A percentile compares a stretch with the other conserved stretches of the same genome.
Conservation (phyloP, 2,797 vertebrate genomes). For the Pangasius macronema region DNA sequence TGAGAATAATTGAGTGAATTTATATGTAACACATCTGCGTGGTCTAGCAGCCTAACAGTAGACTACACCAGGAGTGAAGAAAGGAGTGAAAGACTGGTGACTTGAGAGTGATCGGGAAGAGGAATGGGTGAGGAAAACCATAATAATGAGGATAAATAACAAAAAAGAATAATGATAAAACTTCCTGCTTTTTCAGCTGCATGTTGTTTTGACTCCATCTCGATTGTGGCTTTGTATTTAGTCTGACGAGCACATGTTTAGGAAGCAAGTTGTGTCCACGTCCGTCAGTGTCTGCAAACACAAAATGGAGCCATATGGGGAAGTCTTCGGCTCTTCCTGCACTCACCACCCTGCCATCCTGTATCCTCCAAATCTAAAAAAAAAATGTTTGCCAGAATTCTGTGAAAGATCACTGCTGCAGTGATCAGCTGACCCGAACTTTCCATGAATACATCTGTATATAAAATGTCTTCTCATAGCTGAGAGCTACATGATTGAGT, state of each 20-base stretch:
- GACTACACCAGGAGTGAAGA: background rate
- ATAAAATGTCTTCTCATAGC: background rate
- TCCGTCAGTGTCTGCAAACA: conserved; percentile 32
- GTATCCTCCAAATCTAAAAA: background rate
- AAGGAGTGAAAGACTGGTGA: background rate
- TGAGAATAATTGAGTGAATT: background rate
- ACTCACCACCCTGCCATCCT: conserved; percentile 7
- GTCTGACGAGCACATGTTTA: conserved; percentile 40
- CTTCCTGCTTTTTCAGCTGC: conserved; percentile 39
- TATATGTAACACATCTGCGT: background rate
- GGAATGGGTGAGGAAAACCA: background rate
- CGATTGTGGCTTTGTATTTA: conserved; percentile 38
- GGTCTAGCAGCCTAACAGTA: background rate
- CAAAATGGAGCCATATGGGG: conserved; percentile 45
- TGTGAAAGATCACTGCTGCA: background rate
- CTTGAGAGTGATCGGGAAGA: background rate
- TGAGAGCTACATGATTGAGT: background rate
- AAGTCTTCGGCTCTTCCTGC: conserved; percentile 20
- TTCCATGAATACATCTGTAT: background rate
- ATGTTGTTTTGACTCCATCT: conserved; percentile 34
- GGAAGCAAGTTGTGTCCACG: conserved; percentile 43
- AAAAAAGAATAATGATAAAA: background rate
- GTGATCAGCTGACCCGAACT: background rate
- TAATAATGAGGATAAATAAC: background rate
- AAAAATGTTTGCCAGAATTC: background rate